Conservation (phyloP, 2,888 invertebrate genomes). For the Sarcophaga rosellei region DNA sequence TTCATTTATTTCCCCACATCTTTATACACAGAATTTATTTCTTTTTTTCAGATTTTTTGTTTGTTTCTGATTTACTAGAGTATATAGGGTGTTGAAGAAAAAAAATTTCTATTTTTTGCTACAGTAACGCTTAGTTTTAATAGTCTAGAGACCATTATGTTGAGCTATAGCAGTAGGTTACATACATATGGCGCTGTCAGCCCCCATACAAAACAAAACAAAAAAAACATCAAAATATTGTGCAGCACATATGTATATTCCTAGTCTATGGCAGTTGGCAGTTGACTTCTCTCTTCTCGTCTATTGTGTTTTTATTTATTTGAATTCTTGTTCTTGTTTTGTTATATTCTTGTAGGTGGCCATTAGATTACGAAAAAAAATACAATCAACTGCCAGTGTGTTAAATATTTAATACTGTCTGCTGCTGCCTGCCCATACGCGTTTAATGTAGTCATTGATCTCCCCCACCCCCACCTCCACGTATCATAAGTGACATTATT, state of each 20-base stretch:
- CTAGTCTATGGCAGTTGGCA: background rate
- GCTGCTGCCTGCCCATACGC: slow-evolving; percentile 1
- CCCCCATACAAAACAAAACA: slow-evolving; percentile 1
- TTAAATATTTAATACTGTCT: slow-evolving; percentile 59
- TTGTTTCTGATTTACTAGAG: background rate
- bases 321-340: background rate
- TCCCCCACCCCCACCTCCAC: background rate
- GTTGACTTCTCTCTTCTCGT: background rate
- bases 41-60: background rate
- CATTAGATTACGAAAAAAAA: slow-evolving; percentile 32
- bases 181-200: slow-evolving; percentile 8
- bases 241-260: slow-evolving; percentile 8
- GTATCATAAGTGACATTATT: slow-evolving; percentile 56
- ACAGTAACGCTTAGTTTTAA: slow-evolving; percentile 38
- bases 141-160: slow-evolving; percentile 45
- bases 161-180: background rate
- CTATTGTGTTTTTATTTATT: background rate
- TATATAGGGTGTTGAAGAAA: slow-evolving; percentile 49
- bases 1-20: background rate
- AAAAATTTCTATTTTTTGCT: slow-evolving; percentile 4
- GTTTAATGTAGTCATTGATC: slow-evolving; percentile 38
- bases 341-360: slow-evolving; percentile 48
- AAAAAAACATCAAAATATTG: slow-evolving; percentile 62
- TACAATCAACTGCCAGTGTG: slow-evolving; percentile 4
- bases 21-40: background rate